Evolutionary conservation across 2,113 vertebrate genomes (phyloP), one percentile per base, ranked within the genome.

Genomic region (Spermophilus dauricus): DNA sequence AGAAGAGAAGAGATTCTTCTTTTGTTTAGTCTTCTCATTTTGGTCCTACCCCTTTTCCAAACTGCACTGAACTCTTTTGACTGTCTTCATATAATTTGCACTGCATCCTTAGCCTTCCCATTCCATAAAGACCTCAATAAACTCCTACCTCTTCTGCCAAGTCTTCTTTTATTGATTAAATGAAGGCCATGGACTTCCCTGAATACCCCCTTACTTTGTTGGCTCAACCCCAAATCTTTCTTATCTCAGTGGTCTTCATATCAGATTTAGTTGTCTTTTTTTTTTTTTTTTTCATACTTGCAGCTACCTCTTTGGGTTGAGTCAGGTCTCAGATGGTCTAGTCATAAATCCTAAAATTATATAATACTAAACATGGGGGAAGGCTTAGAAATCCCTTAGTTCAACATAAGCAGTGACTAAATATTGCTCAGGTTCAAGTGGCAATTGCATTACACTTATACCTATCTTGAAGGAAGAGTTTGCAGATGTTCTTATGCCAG

Each of bases 11-110:
- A 5, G 4, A 61, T 3, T 0, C n/a, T 32, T 70, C 30, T 89
- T 97, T 86, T 92, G 77, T 96, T 96, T 78, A 32, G 26, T 75
- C 8, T 95, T 6, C 69, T 89, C 18, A 4, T 94, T 92, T 90
- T 58, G 67, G 53, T 75, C 48, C 20, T 30, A 67, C 18, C 4
- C 34, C 32, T 78, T 85, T 78, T 37, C 42, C 37, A 97, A 75
- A 72, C 8, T 24, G 11, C 56, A 7, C 11, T 39, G 37, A 72
- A 53, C 34, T 83, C 28, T 63, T 48, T 34, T 24, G 26, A 75
- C 45, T 14, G 17, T 65, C 16, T 26, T 6, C 5, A 20, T 89
- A 2, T 58, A 63, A 84, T 86, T 70, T 4, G 0, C n/a, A 28
- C 48, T 86, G 7, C 2, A 42, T 14, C 5, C 0, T 2, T 63